These are phyloP conservation scores for Dendrocincla fuliginosa DNA, from an alignment of 2,797 vertebrate species.

Conservation along the genomic window DNA sequence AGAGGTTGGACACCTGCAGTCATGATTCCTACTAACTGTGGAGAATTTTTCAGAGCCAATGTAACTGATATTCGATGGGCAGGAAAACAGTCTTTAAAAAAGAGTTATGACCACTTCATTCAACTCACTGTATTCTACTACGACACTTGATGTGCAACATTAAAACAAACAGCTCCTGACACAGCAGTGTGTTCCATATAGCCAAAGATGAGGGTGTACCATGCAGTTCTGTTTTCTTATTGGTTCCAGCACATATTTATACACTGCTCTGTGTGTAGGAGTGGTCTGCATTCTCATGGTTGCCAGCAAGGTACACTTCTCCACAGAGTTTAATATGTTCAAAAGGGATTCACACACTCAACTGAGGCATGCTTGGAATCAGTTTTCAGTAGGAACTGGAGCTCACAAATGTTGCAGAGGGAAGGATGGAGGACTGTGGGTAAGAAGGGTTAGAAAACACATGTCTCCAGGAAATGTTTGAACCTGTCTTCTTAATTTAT, in stretches of 20 bases:
- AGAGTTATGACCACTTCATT: not conserved
- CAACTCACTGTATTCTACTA: not conserved
- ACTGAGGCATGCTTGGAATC: not conserved
- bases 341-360: not conserved
- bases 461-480: not conserved
- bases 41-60: not conserved
- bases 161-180: not conserved
- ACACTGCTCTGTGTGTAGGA: not conserved
- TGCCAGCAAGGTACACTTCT: not conserved
- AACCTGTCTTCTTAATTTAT: not conserved
- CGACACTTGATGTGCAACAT: not conserved
- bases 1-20: not conserved
- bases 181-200: not conserved
- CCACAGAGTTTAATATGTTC: not conserved
- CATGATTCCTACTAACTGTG: not conserved
- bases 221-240: not conserved
- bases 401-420: not conserved
- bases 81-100: not conserved
- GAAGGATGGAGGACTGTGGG: not conserved
- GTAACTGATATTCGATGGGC: accelerated
- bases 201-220: not conserved
- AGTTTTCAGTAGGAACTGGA: not conserved
- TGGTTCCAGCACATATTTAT: not conserved
- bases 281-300: not conserved
- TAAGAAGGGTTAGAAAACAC: not conserved